Evolutionary conservation across 1,140 invertebrate genomes (phyloP).

Genomic region (Eueides isabella): DNA sequence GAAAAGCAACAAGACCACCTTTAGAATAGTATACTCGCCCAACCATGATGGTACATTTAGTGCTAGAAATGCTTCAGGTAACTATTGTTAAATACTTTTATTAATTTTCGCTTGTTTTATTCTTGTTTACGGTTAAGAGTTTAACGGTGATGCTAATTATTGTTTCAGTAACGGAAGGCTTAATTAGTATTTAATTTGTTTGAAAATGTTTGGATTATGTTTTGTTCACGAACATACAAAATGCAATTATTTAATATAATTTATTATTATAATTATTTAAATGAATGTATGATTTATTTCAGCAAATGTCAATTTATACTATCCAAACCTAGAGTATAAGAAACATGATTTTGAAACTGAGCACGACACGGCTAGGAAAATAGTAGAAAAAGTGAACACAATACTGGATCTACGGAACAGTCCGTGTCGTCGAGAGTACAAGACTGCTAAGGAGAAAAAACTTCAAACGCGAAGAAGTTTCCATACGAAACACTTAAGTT

Average conservation of each 20-base stretch:
- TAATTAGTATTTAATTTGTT: background rate
- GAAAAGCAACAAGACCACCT: constrained; percentile 84
- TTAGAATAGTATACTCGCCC: constrained; percentile 84
- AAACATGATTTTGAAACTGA: constrained; percentile 94
- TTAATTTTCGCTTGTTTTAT: background rate
- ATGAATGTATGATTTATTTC: constrained; percentile 28
- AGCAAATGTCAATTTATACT: constrained; percentile 59
- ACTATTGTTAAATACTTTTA: constrained; percentile 25
- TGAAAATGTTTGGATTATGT: no score
- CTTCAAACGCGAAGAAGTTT: constrained; percentile 73
- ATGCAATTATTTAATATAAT: no score
- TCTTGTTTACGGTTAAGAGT: no score
- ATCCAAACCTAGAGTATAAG: constrained; percentile 86
- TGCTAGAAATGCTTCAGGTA: constrained; percentile 59
- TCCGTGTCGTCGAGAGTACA: constrained; percentile 89
- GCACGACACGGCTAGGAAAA: constrained; percentile 88
- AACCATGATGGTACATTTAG: constrained; percentile 57
- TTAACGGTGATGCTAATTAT: no score
- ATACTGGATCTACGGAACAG: constrained; percentile 92
- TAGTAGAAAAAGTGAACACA: constrained; percentile 93
- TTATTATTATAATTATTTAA: constrained; percentile 14
- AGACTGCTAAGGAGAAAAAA: constrained; percentile 76
- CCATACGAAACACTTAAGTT: constrained; percentile 68
- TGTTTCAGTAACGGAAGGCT: no score
- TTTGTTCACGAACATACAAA: no score